Evolutionary conservation across 2,797 vertebrate species (phyloP), one percentile per base, ranked within the genome.

Genomic region (Loris lydekkerianus): DNA sequence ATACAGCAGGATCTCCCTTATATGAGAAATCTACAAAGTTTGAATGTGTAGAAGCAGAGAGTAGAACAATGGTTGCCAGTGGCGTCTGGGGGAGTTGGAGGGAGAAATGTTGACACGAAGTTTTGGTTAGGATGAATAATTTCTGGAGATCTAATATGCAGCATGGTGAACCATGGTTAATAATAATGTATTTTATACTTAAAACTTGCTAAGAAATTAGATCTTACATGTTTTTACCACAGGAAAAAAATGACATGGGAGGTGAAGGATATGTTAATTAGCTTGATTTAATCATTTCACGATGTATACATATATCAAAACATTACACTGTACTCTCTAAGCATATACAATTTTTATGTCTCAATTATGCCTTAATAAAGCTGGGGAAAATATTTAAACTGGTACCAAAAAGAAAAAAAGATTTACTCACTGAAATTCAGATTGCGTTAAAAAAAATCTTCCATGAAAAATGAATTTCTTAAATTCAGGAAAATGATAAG

Each of bases 401-500:
- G 6, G 37, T 10, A 27, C 10, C 29, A 40, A 67, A 60, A 60
- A 40, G 29, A 40, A 67, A 60, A 60, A 40, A 89, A 27, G 31
- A 72, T 43, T 37, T 76, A 73, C 6, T 43, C 83, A 89, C 3
- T 20, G 81, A 88, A 94, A 87, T 85, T 92, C 56, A 83, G 43
- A 63, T 46, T 78, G 13, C 8, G 18, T 91, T 63, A 72, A 49
- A 80, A 81, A 93, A 77, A n/a, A 69, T 86, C 46, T 58, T 27
- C 23, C 17, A 20, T 90, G 46, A 94, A 85, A 80, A 86, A n/a
- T 86, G 27, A 78, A 25, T 53, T 96, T 92, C 60, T 87, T 93
- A 86, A 95, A 85, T 93, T 89, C 46, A 86, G 83, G 49, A 77
- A 93, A 58, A 43, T 18, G 63, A 9, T 60, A 77, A 81, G 13